Conservation (phyloP, 1,140 invertebrate genomes). For the Chironomus striatipennis region DNA sequence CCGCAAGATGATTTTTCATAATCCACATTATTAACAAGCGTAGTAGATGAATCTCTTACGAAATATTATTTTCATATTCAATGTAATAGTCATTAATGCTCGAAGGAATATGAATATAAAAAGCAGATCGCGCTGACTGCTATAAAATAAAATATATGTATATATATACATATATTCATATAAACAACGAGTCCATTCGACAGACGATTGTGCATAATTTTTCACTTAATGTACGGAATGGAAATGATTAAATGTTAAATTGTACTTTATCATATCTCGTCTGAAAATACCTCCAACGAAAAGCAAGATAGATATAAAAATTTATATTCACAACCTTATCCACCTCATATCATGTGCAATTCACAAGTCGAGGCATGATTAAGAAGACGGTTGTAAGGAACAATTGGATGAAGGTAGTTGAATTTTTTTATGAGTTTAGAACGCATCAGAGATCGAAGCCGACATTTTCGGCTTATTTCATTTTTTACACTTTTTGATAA, state of each 20-base stretch:
- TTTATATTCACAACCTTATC: neutral
- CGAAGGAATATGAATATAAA: neutral
- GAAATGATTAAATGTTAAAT: slow-evolving; percentile 17
- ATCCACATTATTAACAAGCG: neutral
- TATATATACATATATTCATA: neutral
- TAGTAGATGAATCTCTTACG: neutral
- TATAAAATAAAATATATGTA: neutral
- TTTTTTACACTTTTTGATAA: too few relatives aligned
- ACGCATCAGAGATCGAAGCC: too few relatives aligned
- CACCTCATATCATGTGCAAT: neutral
- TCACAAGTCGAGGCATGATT: slow-evolving; percentile 11
- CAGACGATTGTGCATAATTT: neutral
- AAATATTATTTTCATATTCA: neutral
- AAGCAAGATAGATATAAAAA: neutral
- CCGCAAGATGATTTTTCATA: slow-evolving; percentile 1
- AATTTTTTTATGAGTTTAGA: too few relatives aligned
- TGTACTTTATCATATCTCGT: slow-evolving; percentile 10
- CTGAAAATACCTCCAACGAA: slow-evolving; percentile 12
- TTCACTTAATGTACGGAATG: neutral
- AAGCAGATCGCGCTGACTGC: neutral
- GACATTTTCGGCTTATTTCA: too few relatives aligned
- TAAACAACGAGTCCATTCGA: neutral
- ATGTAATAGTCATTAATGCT: slow-evolving; percentile 3
- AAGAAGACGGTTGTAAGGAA: neutral
- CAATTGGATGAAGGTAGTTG: too few relatives aligned